phyloP scores from a whole-genome alignment of 2,888 invertebrate genomes.

The Leuctra nigra region DNA sequence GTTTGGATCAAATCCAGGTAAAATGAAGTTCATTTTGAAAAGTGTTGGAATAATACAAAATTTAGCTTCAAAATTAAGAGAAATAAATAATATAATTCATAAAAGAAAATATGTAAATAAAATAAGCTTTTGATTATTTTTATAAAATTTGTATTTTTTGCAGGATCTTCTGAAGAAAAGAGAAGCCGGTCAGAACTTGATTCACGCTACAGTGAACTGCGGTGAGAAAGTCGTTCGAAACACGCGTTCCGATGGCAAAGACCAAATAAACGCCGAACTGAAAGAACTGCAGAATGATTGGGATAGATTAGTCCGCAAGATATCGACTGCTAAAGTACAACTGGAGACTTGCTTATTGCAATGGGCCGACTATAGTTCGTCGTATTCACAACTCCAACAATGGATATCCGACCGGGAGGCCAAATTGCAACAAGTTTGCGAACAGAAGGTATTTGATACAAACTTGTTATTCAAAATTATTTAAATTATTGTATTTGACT shows the following conservation, averaged over 20 bases:
- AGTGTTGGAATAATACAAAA: neutral
- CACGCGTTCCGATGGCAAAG: slow-evolving; percentile 82
- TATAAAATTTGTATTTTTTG: slow-evolving; percentile 42
- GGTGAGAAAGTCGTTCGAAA: slow-evolving; percentile 85
- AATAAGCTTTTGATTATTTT: neutral
- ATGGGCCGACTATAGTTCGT: slow-evolving; percentile 95
- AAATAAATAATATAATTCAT: too few species aligned
- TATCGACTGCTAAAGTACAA: slow-evolving; percentile 85
- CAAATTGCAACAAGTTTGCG: slow-evolving; percentile 82
- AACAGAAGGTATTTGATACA: slow-evolving; percentile 53
- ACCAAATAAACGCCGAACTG: slow-evolving; percentile 76
- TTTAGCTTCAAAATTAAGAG: neutral
- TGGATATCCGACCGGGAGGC: slow-evolving; percentile 93
- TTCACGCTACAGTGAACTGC: slow-evolving; percentile 80
- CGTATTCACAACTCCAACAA: slow-evolving; percentile 84
- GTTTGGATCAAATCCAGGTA: slow-evolving; percentile 53
- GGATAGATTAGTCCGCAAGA: slow-evolving; percentile 85
- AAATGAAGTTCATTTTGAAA: neutral
- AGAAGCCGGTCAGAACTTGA: slow-evolving; percentile 80
- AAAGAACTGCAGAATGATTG: slow-evolving; percentile 88
- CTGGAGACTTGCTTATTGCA: slow-evolving; percentile 84
- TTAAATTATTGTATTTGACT: neutral
- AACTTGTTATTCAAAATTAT: neutral
- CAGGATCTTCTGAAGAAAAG: slow-evolving; percentile 73
- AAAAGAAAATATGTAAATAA: too few species aligned